Evolutionary conservation across 2,113 vertebrate genomes (phyloP).

Genomic region (Melospiza georgiana): DNA sequence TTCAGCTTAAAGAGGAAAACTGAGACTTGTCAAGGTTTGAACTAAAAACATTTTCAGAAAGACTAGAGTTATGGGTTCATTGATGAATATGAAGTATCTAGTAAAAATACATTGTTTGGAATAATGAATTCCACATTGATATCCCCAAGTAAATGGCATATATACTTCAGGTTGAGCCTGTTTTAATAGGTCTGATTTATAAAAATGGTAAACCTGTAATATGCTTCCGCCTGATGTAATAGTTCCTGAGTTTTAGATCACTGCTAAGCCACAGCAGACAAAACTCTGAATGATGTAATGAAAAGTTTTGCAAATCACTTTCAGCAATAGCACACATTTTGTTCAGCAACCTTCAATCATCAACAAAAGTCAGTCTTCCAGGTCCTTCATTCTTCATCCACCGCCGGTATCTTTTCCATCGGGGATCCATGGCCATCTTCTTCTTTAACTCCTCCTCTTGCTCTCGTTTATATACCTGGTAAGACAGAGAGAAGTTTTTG

Average conservation of each 20-base stretch:
- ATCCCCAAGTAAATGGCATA: conserved; percentile 64
- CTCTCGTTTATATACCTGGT: conserved; percentile 85
- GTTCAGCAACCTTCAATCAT: conserved; percentile 79
- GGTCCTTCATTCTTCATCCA: conserved; percentile 98
- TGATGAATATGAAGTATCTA: neutral
- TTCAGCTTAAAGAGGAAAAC: neutral
- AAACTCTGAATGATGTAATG: conserved; percentile 62
- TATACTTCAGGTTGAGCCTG: conserved; percentile 45
- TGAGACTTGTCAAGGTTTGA: neutral
- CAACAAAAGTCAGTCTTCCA: conserved; percentile 88
- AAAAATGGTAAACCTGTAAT: conserved; percentile 67
- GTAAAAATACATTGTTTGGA: conserved; percentile 33
- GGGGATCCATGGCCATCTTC: conserved; percentile 91
- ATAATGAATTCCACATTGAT: conserved; percentile 42
- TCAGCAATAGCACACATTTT: neutral
- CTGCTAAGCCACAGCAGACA: conserved; percentile 56
- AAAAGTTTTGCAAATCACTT: conserved; percentile 19
- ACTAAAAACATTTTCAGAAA: neutral
- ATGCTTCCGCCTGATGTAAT: conserved; percentile 65
- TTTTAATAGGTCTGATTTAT: conserved; percentile 32
- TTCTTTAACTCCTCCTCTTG: conserved; percentile 96
- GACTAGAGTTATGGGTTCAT: neutral
- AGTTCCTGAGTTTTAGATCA: conserved; percentile 69
- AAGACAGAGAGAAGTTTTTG: neutral
- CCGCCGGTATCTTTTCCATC: conserved; percentile 95